These are phyloP conservation scores for Rhynchotus rufescens DNA, from an alignment of 2,797 vertebrate genomes.

Conservation along the genomic window DNA sequence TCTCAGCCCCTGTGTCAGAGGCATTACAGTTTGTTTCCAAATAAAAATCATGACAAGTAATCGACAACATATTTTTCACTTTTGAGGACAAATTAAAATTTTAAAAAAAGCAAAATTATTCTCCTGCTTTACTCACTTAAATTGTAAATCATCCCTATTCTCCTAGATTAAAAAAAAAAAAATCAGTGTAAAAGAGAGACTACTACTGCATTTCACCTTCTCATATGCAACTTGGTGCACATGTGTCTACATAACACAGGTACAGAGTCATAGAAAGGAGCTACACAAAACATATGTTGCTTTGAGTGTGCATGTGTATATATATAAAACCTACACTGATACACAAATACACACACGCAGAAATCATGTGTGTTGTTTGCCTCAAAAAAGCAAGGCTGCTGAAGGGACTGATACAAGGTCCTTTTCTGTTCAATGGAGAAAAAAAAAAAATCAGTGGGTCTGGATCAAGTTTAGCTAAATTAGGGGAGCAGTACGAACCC, in stretches of 20 bases:
- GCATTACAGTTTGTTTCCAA: slow-evolving; percentile 22
- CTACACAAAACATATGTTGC: fast-evolving
- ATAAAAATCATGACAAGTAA: slow-evolving; percentile 36
- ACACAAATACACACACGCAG: background rate
- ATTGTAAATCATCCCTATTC: background rate
- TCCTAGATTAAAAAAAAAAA: background rate
- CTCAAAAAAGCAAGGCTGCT: background rate
- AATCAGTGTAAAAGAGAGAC: background rate
- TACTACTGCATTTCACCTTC: background rate
- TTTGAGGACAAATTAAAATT: slow-evolving; percentile 40
- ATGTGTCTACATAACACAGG: background rate
- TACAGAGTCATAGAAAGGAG: background rate
- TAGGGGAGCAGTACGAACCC: background rate
- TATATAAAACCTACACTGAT: background rate
- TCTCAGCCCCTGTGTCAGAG: background rate
- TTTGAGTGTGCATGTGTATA: background rate
- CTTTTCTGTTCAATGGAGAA: background rate
- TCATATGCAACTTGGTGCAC: background rate
- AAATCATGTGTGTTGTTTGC: background rate
- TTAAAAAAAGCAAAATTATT: background rate
- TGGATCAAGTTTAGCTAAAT: background rate
- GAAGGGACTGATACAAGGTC: background rate
- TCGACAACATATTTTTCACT: slow-evolving; percentile 46
- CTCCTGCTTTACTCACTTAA: background rate
- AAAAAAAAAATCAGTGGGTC: background rate